Percentiles rank a stretch among this genome's conserved stretches.
Evolutionary conservation across 2,797 vertebrate genomes (phyloP).

Genomic region (Euphonia xanthogaster): DNA sequence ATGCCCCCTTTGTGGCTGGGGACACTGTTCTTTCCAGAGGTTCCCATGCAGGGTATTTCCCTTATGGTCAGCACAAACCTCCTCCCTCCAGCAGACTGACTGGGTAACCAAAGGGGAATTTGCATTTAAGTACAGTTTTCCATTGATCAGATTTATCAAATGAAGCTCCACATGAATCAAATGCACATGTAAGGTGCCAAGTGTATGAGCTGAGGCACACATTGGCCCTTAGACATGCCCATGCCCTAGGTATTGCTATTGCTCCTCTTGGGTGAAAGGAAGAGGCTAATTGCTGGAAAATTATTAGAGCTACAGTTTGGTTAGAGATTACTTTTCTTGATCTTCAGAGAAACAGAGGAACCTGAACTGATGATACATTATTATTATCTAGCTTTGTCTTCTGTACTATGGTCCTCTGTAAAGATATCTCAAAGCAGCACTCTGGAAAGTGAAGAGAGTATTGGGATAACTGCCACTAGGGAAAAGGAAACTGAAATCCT

Average conservation of each 20-base stretch:
- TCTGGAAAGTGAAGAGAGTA: neutral
- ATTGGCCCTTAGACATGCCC: neutral
- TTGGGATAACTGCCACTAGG: neutral
- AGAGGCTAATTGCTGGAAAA: neutral
- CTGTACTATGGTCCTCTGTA: neutral
- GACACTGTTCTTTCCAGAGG: neutral
- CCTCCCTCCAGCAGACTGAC: neutral
- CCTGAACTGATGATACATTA: neutral
- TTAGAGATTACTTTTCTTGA: neutral
- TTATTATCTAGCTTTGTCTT: neutral
- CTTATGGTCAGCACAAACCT: neutral
- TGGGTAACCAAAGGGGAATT: neutral
- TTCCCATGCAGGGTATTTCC: fast-evolving
- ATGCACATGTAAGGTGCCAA: fast-evolving
- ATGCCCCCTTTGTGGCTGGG: no score
- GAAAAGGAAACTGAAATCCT: neutral
- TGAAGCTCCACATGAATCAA: neutral
- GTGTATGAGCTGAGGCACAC: fast-evolving
- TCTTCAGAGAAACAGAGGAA: neutral
- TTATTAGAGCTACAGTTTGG: neutral
- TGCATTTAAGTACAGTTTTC: neutral
- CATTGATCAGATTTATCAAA: neutral
- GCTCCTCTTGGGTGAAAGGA: neutral
- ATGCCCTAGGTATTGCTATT: neutral
- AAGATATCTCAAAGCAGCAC: neutral